These are phyloP conservation scores for Tympanuchus pallidicinctus DNA, from an alignment of 2,113 vertebrate species.

Conservation along the genomic window DNA sequence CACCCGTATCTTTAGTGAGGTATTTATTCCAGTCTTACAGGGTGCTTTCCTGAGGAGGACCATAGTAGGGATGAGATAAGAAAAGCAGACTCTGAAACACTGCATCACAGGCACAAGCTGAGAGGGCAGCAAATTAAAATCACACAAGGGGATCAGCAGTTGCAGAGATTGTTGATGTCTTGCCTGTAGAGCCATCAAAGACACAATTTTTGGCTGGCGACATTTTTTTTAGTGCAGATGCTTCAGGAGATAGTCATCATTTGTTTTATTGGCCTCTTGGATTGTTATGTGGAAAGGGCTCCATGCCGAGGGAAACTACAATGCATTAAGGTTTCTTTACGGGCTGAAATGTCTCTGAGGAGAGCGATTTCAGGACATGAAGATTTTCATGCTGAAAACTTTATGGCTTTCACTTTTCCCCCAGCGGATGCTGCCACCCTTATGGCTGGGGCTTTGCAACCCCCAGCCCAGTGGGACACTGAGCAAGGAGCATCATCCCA, in stretches of 20 bases:
- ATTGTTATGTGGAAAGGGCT: not conserved
- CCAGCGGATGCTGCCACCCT: not conserved
- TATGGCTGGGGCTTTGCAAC: accelerated
- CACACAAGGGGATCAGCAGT: not conserved
- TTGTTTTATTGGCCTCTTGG: constrained; percentile 41
- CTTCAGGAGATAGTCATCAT: constrained; percentile 17
- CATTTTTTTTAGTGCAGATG: not conserved
- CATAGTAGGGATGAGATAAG: not conserved
- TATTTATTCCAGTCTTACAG: not conserved
- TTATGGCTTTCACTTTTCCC: not conserved
- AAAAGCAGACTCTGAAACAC: not conserved
- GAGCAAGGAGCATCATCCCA: not conserved
- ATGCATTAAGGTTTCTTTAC: not conserved
- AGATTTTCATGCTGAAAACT: not conserved
- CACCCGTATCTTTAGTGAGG: accelerated
- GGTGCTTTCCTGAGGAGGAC: not conserved
- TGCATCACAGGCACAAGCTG: not conserved
- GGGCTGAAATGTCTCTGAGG: not conserved
- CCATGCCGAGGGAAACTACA: not conserved
- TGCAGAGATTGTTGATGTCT: not conserved
- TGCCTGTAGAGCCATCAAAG: constrained; percentile 27
- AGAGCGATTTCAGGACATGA: not conserved
- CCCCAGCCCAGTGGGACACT: not conserved
- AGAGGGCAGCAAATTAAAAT: not conserved
- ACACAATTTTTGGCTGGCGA: constrained; percentile 16